Conservation (phyloP, 2,797 vertebrate genomes). For the Neomorphus geoffroyi region DNA sequence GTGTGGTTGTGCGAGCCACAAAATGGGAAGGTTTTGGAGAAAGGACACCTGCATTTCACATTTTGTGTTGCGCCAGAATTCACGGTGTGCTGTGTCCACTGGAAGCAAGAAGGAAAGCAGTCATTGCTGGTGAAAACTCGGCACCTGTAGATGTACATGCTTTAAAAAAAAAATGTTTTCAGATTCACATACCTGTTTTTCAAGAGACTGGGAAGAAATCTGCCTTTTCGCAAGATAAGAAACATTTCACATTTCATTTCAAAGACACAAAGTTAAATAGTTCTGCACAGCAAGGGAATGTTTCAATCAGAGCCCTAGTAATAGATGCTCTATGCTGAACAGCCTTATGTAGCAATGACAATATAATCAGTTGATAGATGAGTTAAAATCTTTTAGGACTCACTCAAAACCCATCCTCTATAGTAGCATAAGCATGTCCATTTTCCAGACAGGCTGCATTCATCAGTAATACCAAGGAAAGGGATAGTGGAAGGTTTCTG, state of each 20-base stretch:
- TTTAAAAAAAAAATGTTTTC: neutral
- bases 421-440: neutral
- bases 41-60: rapidly evolving
- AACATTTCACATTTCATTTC: constrained; percentile 37
- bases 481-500: neutral
- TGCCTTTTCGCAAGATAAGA: constrained; percentile 18
- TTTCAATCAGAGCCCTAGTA: constrained; percentile 43
- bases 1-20: neutral
- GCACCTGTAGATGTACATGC: neutral
- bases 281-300: constrained; percentile 12
- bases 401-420: constrained; percentile 30
- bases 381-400: constrained; percentile 60
- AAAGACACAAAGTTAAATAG: constrained; percentile 43
- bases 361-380: constrained; percentile 62
- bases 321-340: constrained; percentile 34
- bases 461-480: constrained; percentile 7
- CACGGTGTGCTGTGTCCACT: neutral
- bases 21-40: neutral
- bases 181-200: neutral
- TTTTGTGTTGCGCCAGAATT: too few relatives aligned
- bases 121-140: neutral
- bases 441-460: constrained; percentile 41
- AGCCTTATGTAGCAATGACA: constrained; percentile 49
- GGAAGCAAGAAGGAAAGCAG: neutral
- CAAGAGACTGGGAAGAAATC: constrained; percentile 10